Evolutionary conservation across 2,113 vertebrate species (phyloP), one percentile per base, ranked within the genome.

Genomic region (Cyanoramphus novaezelandiae): DNA sequence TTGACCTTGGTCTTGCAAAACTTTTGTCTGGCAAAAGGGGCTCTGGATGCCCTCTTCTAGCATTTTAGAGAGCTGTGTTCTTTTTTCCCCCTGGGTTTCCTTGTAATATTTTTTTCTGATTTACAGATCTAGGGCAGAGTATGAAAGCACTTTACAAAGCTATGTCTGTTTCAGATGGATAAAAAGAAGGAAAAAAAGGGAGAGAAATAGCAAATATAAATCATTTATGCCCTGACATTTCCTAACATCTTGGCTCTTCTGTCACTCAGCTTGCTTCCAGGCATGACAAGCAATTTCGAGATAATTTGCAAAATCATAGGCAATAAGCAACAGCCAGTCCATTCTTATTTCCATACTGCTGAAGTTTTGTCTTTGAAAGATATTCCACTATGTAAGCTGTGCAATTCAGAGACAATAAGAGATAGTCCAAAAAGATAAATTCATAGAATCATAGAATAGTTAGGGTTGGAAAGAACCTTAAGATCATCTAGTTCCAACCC

Each of bases 301-400:
- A 60, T n/a, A 77, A 12, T 82, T 46, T 12, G 2, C 76, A 59
- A 90, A 86, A 84, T 84, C 59, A 52, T 19, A 83, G 24, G 16
- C 7, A 23, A 72, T 0, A 0, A 49, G 25, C 41, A 82, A 31
- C 5, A 68, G 9, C 12, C 9, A 11, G 18, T 71, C 43, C 14
- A 25, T 68, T 64, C 17, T 65, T 62, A 18, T 85, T 87, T 85
- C 37, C 37, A 8, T 49, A 16, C 2, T 31, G 59, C 21, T 77
- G 19, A 71, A 83, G 25, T 72, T 95, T 77, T 85, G 3, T 69
- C 39, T 70, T 87, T 57, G 43, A 71, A 82, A 53, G 33, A 10
- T 15, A 17, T 57, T 46, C 65, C 23, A 13, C 35, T 55, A 3
- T 31, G 37, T 63, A 41, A 82, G 6, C 18, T 52, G 4, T 64